These are phyloP conservation scores for Trinorchestia longiramus DNA, from an alignment of 1,140 invertebrate genomes.

Conservation along the genomic window DNA sequence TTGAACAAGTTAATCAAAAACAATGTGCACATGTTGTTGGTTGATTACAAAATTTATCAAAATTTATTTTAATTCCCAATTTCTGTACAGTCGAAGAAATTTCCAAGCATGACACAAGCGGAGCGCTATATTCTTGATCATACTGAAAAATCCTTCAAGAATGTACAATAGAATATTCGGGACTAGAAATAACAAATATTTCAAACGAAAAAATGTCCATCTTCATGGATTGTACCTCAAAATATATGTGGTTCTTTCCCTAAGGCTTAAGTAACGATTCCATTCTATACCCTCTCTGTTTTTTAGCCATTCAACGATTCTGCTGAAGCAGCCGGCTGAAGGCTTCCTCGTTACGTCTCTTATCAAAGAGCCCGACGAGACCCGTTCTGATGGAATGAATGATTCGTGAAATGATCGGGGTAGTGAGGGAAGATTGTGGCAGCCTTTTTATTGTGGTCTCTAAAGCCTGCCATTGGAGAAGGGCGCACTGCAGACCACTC, in stretches of 20 bases:
- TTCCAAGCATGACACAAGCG: too few species aligned
- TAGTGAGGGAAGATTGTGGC: slow-evolving; percentile 42
- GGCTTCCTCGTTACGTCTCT: slow-evolving; percentile 43
- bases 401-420: slow-evolving; percentile 53
- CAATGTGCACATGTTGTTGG: too few species aligned
- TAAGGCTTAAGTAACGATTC: not conserved
- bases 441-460: slow-evolving; percentile 41
- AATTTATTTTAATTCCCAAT: too few species aligned
- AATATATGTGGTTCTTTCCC: not conserved
- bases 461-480: slow-evolving; percentile 26
- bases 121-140: too few species aligned
- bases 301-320: not conserved
- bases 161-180: not conserved
- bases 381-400: slow-evolving; percentile 52
- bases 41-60: too few species aligned
- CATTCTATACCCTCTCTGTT: not conserved
- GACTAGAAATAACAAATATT: not conserved
- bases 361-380: slow-evolving; percentile 47
- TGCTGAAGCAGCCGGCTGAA: not conserved
- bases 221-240: not conserved
- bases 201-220: not conserved
- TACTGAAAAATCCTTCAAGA: not conserved
- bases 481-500: slow-evolving; percentile 20
- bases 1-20: too few species aligned
- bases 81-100: too few species aligned